These are phyloP conservation scores for Octonoba sinensis DNA, from an alignment of 2,888 invertebrate species.

Conservation along the genomic window DNA sequence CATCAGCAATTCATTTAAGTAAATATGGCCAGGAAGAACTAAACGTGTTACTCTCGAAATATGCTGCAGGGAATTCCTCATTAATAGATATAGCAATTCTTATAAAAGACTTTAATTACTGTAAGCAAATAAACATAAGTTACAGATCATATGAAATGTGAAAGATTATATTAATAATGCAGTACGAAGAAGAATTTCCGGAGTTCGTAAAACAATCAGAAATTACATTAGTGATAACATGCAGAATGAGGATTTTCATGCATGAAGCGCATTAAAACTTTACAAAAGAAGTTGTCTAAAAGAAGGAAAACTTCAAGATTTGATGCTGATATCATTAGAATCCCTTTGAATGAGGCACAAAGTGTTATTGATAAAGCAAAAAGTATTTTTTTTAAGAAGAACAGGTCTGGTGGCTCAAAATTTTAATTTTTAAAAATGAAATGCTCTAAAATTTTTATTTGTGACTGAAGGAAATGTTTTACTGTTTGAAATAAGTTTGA, in stretches of 20 bases:
- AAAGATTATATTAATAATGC: background rate
- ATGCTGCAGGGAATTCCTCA: too few relatives aligned
- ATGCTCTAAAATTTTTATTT: too few relatives aligned
- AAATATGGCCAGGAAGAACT: background rate
- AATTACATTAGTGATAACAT: background rate
- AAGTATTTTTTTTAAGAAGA: slow-evolving; percentile 57
- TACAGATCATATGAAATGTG: background rate
- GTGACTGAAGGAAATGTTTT: too few relatives aligned
- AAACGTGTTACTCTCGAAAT: too few relatives aligned
- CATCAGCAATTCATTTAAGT: background rate
- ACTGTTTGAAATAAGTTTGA: too few relatives aligned
- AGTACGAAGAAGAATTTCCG: background rate
- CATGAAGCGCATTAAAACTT: background rate
- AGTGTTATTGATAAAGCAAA: slow-evolving; percentile 4
- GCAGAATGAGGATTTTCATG: slow-evolving; percentile 2
- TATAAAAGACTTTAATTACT: background rate
- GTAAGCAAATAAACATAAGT: background rate
- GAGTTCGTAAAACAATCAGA: background rate
- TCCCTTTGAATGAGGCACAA: background rate
- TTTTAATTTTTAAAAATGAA: too few relatives aligned
- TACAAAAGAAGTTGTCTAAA: background rate
- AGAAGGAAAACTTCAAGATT: background rate
- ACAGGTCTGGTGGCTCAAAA: too few relatives aligned
- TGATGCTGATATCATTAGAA: background rate
- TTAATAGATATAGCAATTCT: background rate